Evolutionary conservation across 2,113 vertebrate species (phyloP).

Genomic region (zebrafish (Danio rerio)): DNA sequence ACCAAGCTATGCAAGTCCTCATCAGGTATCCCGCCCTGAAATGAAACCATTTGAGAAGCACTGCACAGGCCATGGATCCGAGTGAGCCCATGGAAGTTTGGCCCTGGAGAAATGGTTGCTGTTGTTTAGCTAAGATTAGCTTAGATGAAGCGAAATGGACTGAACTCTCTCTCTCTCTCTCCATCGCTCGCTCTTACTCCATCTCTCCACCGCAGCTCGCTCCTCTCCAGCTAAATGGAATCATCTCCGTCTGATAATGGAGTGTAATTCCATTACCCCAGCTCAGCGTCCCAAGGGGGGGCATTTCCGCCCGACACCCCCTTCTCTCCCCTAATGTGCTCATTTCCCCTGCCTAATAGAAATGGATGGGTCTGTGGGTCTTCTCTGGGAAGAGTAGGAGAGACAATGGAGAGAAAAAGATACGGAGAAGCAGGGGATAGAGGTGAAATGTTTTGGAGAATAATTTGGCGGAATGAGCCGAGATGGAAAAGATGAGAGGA

Average conservation of each 20-base stretch:
- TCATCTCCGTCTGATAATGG: constrained; percentile 62
- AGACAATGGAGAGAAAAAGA: constrained; percentile 37
- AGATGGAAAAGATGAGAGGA: constrained; percentile 30
- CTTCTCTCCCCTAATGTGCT: constrained; percentile 53
- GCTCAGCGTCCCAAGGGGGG: constrained; percentile 50
- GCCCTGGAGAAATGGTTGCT: constrained; percentile 14
- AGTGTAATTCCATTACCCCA: constrained; percentile 62
- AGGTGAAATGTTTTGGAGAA: constrained; percentile 19
- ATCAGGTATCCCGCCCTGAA: neutral
- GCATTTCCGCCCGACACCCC: constrained; percentile 52
- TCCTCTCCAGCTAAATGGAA: constrained; percentile 41
- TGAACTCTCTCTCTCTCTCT: constrained; percentile 32
- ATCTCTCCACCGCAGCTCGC: neutral
- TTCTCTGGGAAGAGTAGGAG: neutral
- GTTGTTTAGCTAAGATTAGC: constrained; percentile 39
- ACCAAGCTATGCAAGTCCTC: neutral
- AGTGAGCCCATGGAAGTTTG: neutral
- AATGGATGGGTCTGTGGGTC: constrained; percentile 55
- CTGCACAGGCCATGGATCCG: neutral
- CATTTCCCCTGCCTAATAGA: constrained; percentile 63
- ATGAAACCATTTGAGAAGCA: neutral
- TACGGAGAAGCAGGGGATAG: constrained; percentile 9
- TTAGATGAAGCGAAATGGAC: constrained; percentile 35
- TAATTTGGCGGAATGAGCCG: constrained; percentile 13
- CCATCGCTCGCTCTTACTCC: constrained; percentile 18